Base-by-base conservation (phyloP, 2,113 vertebrate genomes). In the Pelecanus crispus region DNA sequence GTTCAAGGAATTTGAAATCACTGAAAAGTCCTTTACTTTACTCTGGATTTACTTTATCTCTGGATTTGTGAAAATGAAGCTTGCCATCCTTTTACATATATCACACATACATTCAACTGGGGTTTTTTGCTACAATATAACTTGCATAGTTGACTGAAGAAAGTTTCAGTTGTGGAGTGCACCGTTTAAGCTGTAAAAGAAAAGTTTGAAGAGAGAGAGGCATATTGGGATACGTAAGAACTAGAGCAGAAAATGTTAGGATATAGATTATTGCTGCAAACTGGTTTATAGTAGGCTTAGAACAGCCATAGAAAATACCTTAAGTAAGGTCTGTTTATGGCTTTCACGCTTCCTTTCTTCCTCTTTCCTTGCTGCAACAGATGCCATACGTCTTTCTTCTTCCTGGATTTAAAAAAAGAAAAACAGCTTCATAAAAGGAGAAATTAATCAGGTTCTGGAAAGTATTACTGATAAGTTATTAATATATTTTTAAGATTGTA, bases 361-460 rank as follows among this genome's bases (percentile, higher is more conserved):
- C 94, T 99, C 99, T 97, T 99, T 99, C 94, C 99, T 99, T 95
- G 98, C 98, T 93, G 99, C 98, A 94, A 99, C 95, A 94, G 98
- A 99, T 97, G 99, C 99, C 97, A 99, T 98, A 91, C 99, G 99
- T 97, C 99, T 99, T 98, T 99, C 99, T 98, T 99, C 99, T 97
- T 99, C 99, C 99, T 99, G 94, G n/a, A 88, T 6, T 6, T 31
- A 49, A 85, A 59, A 55, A 79, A 42, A 55, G 22, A 34, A 81
- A 70, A 56, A 14, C 29, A 24, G 56, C 17, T 32, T 84, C 58
- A 67, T 68, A 70, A 80, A 72, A 44, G 13, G 12, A 62, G 4
- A 4, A 71, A 71, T 17, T 34, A n/a, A 75, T 9, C 14, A 6
- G 3, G 13, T 67, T 94, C 38, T 44, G 32, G 65, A 63, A 82